These are phyloP conservation scores for Rhinolophus sinicus DNA, from an alignment of 2,113 vertebrate genomes.

Conservation along the genomic window DNA sequence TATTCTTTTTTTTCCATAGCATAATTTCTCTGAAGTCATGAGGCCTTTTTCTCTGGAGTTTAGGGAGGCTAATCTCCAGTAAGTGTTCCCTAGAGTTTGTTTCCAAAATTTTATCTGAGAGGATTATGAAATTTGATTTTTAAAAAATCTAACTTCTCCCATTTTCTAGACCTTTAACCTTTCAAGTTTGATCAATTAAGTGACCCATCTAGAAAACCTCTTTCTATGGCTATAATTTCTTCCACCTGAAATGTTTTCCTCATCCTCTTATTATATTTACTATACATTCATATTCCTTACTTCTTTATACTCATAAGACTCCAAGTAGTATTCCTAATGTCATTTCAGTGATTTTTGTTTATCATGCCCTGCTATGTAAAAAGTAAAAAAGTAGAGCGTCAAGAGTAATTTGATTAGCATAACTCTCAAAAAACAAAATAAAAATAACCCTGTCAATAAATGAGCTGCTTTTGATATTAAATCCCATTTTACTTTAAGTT, in stretches of 20 bases:
- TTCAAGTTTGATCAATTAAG: constrained; percentile 4
- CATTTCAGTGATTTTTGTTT: constrained; percentile 21
- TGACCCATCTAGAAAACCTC: neutral
- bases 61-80: neutral
- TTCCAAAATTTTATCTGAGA: neutral
- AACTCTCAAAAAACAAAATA: neutral
- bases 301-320: neutral
- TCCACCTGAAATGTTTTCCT: neutral
- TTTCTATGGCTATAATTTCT: neutral
- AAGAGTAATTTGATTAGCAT: neutral
- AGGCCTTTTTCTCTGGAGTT: neutral
- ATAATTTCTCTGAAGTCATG: neutral
- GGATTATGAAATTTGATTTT: neutral
- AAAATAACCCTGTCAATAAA: neutral
- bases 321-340: neutral
- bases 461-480: neutral
- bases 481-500: neutral
- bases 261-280: neutral
- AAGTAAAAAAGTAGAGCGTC: neutral
- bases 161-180: neutral
- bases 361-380: neutral
- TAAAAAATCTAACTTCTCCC: neutral
- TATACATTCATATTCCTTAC: neutral
- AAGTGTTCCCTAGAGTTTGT: neutral
- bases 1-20: neutral